Evolutionary conservation across 2,113 vertebrate species (phyloP).

Genomic region (Panthera leo): DNA sequence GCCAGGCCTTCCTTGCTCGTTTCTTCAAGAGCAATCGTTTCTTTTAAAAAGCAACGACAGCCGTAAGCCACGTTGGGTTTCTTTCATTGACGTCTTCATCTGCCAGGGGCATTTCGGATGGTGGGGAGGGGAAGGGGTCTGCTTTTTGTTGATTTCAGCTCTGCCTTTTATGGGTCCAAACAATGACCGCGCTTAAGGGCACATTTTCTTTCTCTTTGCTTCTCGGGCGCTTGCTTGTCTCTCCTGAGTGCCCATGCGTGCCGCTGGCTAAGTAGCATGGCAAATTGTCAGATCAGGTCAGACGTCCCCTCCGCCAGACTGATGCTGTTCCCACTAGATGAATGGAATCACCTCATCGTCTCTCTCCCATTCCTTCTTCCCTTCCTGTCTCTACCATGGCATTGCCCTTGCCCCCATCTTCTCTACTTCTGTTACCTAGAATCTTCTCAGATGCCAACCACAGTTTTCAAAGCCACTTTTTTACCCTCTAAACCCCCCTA

Average conservation of each 20-base stretch:
- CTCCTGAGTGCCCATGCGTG: not conserved
- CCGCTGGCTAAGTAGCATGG: not conserved
- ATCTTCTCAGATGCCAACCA: not conserved
- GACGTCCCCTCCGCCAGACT: not conserved
- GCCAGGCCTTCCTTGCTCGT: not conserved
- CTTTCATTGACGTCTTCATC: not conserved
- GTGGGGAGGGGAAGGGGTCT: not conserved
- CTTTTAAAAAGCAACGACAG: not conserved
- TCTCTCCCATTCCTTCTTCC: not conserved
- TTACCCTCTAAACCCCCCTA: not conserved
- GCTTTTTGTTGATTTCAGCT: not conserved
- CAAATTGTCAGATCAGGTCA: not conserved
- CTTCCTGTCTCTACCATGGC: not conserved
- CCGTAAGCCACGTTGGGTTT: not conserved
- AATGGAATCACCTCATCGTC: not conserved
- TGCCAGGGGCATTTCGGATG: not conserved
- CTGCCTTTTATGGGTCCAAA: not conserved
- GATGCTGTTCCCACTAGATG: not conserved
- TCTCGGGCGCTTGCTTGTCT: not conserved
- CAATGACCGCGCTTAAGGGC: conserved; percentile 48
- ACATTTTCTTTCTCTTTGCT: not conserved
- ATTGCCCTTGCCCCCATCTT: not conserved
- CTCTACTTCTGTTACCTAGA: not conserved
- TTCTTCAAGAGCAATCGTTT: conserved; percentile 3
- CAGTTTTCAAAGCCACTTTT: not conserved